Evolutionary conservation across 2,797 vertebrate species (phyloP).

Genomic region (Microchirus variegatus): DNA sequence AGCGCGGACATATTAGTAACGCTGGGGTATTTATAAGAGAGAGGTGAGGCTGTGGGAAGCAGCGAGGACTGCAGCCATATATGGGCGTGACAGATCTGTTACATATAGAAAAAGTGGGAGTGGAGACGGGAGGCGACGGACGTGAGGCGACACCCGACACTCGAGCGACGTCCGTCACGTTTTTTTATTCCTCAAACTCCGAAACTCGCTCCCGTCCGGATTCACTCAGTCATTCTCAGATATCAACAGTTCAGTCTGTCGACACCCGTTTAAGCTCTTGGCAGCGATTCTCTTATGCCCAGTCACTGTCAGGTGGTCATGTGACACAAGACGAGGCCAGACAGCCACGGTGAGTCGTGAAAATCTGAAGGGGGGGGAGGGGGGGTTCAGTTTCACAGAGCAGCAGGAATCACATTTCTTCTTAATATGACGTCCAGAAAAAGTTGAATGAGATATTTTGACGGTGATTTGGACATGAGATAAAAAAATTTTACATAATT

Average conservation of each 20-base stretch:
- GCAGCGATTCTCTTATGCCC: conserved; percentile 29
- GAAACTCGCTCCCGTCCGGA: too few species aligned
- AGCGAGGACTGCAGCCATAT: conserved; percentile 46
- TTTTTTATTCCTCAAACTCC: neutral
- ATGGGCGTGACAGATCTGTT: conserved; percentile 44
- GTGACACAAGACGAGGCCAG: conserved; percentile 43
- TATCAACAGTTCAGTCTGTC: too few species aligned
- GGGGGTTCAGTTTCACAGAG: neutral
- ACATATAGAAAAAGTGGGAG: conserved; percentile 41
- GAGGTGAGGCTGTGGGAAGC: conserved; percentile 20
- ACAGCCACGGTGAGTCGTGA: conserved; percentile 50
- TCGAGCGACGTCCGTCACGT: conserved; percentile 11
- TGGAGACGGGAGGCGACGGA: conserved; percentile 21
- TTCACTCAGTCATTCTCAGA: too few species aligned
- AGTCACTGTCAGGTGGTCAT: conserved; percentile 42
- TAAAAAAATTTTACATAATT: too few species aligned
- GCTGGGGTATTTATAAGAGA: conserved; percentile 59
- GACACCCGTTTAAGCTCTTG: conserved; percentile 18
- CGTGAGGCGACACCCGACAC: conserved; percentile 36
- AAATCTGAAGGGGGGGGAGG: conserved; percentile 23
- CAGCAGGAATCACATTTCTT: conserved; percentile 32
- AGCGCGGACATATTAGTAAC: conserved; percentile 34
- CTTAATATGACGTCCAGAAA: neutral
- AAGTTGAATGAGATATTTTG: too few species aligned
- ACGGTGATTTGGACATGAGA: too few species aligned